Base-by-base conservation (phyloP, 2,888 invertebrate species). In the Nemotelus pantherinus region DNA sequence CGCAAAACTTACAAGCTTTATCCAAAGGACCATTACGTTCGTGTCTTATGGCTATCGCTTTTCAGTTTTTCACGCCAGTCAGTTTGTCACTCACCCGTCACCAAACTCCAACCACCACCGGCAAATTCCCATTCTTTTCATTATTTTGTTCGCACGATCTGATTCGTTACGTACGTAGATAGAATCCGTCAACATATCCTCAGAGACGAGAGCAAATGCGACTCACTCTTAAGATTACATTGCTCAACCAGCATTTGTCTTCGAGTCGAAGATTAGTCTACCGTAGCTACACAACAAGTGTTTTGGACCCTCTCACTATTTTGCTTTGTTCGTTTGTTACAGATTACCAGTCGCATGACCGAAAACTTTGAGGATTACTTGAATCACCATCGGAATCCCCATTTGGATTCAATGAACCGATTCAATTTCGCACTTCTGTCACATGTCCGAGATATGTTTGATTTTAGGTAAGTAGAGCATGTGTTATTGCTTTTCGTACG, bases 351-450 rank as follows among this genome's bases (percentile, higher is more conserved):
- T 78, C 84, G 88, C 70, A 84, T 85, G 58, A 84, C 88, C 6
- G 84, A 85, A 81, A 83, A 85, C 2, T 86, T 91, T 80, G 86
- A 89, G 78, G 84, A 89, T 74, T 92, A 91, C 82, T 84, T 91
- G 63, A 87, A 86, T 39, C 87, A 87, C 65, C 88, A 89, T 3
- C 86, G 86, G 43, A 87, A 89, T 76, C 86, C 87, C 50, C 88
- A 90, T 82, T 86, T 90, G 45, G 92, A 93, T 85, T 89, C 91
- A 0, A 88, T 92, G 87, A 89, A 91, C 84, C 90, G 91, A 81
- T 89, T 91, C 82, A 92, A 92, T 84, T 91, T 89, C 83, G 90
- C 88, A 78, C 87, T 90, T 3, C 84, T 91, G 9, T 83, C 90
- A 80, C 89, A 91, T 83, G 88, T 93, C 77, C 85, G 88, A 80